Evolutionary conservation across 2,113 vertebrate species (phyloP), one percentile per base, ranked within the genome.

Genomic region (Oryzias curvinotus): DNA sequence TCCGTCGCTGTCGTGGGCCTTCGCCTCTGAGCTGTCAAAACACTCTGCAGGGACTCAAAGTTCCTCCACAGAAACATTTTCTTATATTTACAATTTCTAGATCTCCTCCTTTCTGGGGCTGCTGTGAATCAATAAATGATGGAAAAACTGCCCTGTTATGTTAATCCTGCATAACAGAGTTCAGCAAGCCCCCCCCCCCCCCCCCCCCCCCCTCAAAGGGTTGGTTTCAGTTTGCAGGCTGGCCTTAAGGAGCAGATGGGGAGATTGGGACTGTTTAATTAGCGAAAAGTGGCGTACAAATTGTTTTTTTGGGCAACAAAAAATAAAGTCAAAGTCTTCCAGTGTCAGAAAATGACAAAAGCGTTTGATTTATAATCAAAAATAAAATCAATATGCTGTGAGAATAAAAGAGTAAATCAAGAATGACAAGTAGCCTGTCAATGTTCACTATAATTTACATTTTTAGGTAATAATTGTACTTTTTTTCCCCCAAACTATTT

Each of bases 1-100:
- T 68, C 64, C 3, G 50, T 74, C 67, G 56, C 65, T 66, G 73
- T 76, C 73, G 58, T 71, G 36, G 68, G 73, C 70, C 65, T 68
- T 73, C 17, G 45, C 68, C 75, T 69, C 69, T 45, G 73, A 47
- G 58, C 76, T 49, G 78, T 72, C 75, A 76, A 70, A 82, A 66
- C 62, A 57, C 77, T 44, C 60, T 62, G 47, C 56, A 4, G 28
- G 62, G 43, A 55, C 55, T 60, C 49, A 44, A 73, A 77, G 67
- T 68, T 80, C 62, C 63, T 58, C 28, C 8, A 16, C 46, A 8
- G 61, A 58, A 54, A 60, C 0, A 45, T 8, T 26, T 46, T 70
- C 63, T 36, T 36, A 36, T 36, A 36, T 36, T 36, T 36, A 36
- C 36, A 36, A 36, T 36, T 36, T 36, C 36, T 36, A 10, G 36